These are phyloP conservation scores for Drosophila quinaria DNA, from an alignment of 2,888 invertebrate species.

Conservation along the genomic window DNA sequence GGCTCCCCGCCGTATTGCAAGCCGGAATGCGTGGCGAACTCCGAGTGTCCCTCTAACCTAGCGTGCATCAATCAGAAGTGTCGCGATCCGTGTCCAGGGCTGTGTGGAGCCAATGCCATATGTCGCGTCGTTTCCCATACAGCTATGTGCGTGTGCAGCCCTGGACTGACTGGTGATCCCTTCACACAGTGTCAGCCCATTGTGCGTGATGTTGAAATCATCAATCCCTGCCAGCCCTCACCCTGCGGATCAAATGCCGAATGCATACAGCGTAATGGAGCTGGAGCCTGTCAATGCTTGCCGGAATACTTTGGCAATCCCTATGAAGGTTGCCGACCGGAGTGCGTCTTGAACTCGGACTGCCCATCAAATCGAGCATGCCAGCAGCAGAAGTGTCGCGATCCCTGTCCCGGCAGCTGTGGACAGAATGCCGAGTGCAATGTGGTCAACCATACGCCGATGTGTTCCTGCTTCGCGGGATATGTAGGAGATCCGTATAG, in stretches of 20 bases:
- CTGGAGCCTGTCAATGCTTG: slow-evolving; percentile 90
- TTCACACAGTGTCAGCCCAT: slow-evolving; percentile 88
- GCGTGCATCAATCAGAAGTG: slow-evolving; percentile 92
- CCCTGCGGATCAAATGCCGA: slow-evolving; percentile 91
- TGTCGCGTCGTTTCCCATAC: slow-evolving; percentile 91
- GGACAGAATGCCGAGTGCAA: slow-evolving; percentile 91
- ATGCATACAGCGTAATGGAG: slow-evolving; percentile 89
- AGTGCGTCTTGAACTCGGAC: slow-evolving; percentile 90
- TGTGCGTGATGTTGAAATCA: slow-evolving; percentile 86
- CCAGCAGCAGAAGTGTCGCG: slow-evolving; percentile 90
- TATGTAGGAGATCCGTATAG: slow-evolving; percentile 89
- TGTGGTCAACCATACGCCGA: slow-evolving; percentile 90
- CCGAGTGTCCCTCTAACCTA: slow-evolving; percentile 89
- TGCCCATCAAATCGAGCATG: slow-evolving; percentile 91
- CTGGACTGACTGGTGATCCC: slow-evolving; percentile 90
- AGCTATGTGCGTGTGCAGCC: slow-evolving; percentile 89
- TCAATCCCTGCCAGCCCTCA: slow-evolving; percentile 89
- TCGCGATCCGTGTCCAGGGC: slow-evolving; percentile 90
- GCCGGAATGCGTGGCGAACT: slow-evolving; percentile 90
- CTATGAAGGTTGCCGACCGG: slow-evolving; percentile 91
- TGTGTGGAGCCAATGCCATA: slow-evolving; percentile 90
- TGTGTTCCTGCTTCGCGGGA: slow-evolving; percentile 89
- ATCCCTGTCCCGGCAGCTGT: slow-evolving; percentile 92
- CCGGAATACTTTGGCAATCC: slow-evolving; percentile 91
- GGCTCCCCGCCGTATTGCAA: slow-evolving; percentile 91